Evolutionary conservation across 2,888 invertebrate species (phyloP).

Genomic region (Eupsilia transversa): DNA sequence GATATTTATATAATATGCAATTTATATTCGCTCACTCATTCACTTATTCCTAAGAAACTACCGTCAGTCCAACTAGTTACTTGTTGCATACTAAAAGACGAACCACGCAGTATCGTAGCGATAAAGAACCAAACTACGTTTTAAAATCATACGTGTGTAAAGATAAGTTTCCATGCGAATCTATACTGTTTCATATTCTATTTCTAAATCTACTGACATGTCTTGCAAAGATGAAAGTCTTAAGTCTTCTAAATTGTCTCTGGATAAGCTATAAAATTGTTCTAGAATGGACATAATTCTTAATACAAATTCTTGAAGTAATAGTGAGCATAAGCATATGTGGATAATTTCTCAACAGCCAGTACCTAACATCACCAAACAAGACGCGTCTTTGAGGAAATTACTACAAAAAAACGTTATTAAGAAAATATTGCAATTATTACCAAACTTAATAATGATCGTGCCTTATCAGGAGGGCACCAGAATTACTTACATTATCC

Average conservation of each 20-base stretch:
- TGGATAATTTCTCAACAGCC: background rate
- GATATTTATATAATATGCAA: no score
- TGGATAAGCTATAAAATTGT: background rate
- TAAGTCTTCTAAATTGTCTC: background rate
- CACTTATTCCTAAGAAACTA: background rate
- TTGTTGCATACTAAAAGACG: background rate
- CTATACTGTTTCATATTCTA: background rate
- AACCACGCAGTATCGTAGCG: background rate
- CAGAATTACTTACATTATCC: background rate
- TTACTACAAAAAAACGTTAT: background rate
- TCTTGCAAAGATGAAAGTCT: conserved; percentile 5
- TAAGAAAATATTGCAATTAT: background rate
- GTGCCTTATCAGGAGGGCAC: conserved; percentile 8
- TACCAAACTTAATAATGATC: conserved; percentile 2
- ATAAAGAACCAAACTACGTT: conserved; percentile 19
- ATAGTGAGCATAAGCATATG: no score
- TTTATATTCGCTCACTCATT: no score
- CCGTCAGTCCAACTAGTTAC: background rate
- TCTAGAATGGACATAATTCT: background rate
- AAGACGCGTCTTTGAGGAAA: background rate
- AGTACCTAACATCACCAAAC: background rate
- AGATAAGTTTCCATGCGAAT: conserved; percentile 7
- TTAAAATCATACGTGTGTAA: conserved; percentile 25
- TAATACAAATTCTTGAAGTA: background rate
- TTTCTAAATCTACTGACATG: background rate